Evolutionary conservation across 2,113 vertebrate species (phyloP).

Genomic region (Epinephelus lanceolatus): DNA sequence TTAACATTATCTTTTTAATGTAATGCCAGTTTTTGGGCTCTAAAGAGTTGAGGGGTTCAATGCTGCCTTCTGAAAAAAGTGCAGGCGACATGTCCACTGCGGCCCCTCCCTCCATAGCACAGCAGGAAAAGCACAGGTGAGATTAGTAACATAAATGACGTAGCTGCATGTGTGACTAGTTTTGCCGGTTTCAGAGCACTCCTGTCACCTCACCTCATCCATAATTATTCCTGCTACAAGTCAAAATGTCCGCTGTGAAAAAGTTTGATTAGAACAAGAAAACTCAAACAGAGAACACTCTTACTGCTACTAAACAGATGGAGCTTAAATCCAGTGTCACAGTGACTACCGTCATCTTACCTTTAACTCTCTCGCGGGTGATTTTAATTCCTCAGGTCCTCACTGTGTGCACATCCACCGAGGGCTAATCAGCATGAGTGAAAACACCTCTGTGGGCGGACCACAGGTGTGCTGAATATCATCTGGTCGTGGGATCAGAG

Average conservation of each 20-base stretch:
- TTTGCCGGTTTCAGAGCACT: background rate
- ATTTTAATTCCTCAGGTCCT: background rate
- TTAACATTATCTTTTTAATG: no score
- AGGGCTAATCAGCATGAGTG: background rate
- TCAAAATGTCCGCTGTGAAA: background rate
- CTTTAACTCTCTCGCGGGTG: background rate
- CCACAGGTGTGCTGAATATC: background rate
- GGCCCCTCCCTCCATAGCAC: no score
- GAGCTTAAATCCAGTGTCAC: background rate
- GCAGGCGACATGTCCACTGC: no score
- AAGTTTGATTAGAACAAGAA: background rate
- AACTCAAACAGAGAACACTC: no score
- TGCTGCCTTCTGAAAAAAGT: no score
- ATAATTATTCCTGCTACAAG: background rate
- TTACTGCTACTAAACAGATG: background rate
- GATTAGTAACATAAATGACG: background rate
- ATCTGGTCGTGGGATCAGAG: no score
- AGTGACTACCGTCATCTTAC: background rate
- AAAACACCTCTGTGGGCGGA: background rate
- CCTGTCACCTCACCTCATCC: no score
- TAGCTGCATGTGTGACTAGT: no score
- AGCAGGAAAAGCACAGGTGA: background rate
- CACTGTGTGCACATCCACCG: background rate
- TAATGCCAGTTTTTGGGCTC: no score
- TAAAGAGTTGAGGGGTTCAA: no score